Base-by-base conservation (phyloP, 2,797 vertebrate genomes). In the Benthosema pterotum region DNA sequence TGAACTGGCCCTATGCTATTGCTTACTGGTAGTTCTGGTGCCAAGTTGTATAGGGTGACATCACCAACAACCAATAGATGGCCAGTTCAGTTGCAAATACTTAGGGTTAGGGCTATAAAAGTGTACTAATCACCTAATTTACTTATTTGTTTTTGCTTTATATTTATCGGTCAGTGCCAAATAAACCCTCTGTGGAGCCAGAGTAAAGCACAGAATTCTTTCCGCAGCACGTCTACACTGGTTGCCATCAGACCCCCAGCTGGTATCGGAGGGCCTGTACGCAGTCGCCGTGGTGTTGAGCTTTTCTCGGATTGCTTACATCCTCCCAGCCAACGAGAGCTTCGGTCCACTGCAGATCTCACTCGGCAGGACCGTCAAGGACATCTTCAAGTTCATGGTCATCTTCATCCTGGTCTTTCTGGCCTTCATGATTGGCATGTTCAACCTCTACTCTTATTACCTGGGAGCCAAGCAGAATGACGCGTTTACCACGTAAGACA, bases 351-450 rank as follows among this genome's bases (percentile, higher is more conserved):
- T 99, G 71, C 98, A 99, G 89, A 99, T 99, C 87, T 99, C 98
- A 2, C 92, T 99, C 25, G 98, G 98, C 63, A 92, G 98, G 71
- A 99, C 98, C 0, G 98, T 99, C 5, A 99, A 99, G 80, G 97
- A 99, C 81, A 99, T 99, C 87, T 97, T 99, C 83, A 99, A 99
- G 80, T 99, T 99, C 83, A 99, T 99, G 98, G 97, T 99, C 80
- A 99, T 99, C 91, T 99, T 99, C 87, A 95, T 99, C 80, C 91
- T 98, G 89, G 98, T 99, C 59, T 99, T 99, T 78, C 91, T 99
- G 88, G 98, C 98, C 16, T 99, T 99, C 87, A 99, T 99, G 98
- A 98, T 99, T 22, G 98, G 98, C 79, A 99, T 99, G 98, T 99
- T 99, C 87, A 99, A 99, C 83, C 93, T 99, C 52, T 99, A 98